phyloP scores from a whole-genome alignment of 2,797 vertebrate genomes.

The Esox lucius region DNA sequence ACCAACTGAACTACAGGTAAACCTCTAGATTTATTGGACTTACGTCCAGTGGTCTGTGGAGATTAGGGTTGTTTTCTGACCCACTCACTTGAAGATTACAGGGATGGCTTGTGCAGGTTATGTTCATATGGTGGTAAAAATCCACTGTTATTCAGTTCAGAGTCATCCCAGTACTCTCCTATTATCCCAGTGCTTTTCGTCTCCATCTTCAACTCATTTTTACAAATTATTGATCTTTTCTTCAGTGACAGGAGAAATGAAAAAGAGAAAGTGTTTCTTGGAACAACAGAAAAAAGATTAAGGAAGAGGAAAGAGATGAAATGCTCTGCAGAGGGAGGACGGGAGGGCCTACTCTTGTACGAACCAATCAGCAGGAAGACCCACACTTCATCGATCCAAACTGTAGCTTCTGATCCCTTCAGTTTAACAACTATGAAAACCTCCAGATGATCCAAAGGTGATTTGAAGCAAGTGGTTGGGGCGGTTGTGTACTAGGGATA shows the following conservation, averaged over 20 bases:
- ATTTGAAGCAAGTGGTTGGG: background rate
- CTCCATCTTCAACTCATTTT: background rate
- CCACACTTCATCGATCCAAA: background rate
- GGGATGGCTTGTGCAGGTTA: background rate
- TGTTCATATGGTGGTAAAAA: background rate
- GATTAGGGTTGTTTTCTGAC: conserved; percentile 23
- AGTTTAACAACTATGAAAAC: background rate
- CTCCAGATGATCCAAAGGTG: background rate
- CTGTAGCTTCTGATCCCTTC: background rate
- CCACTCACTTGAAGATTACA: background rate
- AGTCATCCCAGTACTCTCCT: background rate
- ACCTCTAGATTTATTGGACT: conserved; percentile 20
- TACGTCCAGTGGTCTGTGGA: conserved; percentile 1
- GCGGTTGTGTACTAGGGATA: too few species aligned
- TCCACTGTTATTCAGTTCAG: conserved; percentile 7
- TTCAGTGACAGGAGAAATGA: background rate
- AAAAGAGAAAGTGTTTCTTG: background rate
- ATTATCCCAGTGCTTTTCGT: background rate
- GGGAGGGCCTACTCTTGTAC: background rate
- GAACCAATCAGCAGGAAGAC: background rate
- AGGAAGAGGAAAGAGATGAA: background rate
- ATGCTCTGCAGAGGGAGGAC: too few species aligned
- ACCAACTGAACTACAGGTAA: conserved; percentile 8
- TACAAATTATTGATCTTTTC: background rate
- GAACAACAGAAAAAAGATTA: background rate